Evolutionary conservation across 2,888 invertebrate species (phyloP).

Genomic region (Ophonus ardosiacus): DNA sequence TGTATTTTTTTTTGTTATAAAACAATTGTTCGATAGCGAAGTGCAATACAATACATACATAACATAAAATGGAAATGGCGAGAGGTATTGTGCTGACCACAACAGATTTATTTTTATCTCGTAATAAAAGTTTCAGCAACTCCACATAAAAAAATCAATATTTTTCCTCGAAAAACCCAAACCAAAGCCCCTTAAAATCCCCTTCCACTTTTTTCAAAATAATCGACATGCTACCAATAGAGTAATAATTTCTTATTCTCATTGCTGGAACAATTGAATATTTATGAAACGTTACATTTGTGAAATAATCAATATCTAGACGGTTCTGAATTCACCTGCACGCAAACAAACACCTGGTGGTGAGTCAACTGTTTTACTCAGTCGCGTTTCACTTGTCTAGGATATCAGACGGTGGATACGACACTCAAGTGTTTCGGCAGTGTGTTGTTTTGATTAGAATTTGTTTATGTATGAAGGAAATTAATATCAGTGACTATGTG

Average conservation of each 20-base stretch:
- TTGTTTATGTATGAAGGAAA: neutral
- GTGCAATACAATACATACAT: no score
- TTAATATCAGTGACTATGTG: neutral
- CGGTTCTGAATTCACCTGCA: conserved; percentile 46
- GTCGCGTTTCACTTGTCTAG: conserved; percentile 28
- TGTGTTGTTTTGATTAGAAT: conserved; percentile 1
- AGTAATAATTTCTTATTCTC: neutral
- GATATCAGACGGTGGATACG: neutral
- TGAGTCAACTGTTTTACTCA: conserved; percentile 29
- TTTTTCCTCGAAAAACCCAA: neutral
- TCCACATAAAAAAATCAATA: neutral
- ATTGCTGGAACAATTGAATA: neutral
- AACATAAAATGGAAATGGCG: no score
- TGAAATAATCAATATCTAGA: conserved; percentile 59
- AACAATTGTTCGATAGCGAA: no score
- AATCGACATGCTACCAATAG: neutral
- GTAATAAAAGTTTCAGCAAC: no score
- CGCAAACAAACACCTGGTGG: conserved; percentile 35
- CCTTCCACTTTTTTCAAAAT: neutral
- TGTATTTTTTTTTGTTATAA: no score
- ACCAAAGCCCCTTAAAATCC: neutral
- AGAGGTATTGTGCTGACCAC: no score
- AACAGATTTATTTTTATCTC: no score
- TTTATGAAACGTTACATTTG: conserved; percentile 28
- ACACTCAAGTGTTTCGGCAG: neutral